Evolutionary conservation across 2,113 vertebrate species (phyloP), one percentile per base, ranked within the genome.

Genomic region (Calyptommatus sinebrachiatus): DNA sequence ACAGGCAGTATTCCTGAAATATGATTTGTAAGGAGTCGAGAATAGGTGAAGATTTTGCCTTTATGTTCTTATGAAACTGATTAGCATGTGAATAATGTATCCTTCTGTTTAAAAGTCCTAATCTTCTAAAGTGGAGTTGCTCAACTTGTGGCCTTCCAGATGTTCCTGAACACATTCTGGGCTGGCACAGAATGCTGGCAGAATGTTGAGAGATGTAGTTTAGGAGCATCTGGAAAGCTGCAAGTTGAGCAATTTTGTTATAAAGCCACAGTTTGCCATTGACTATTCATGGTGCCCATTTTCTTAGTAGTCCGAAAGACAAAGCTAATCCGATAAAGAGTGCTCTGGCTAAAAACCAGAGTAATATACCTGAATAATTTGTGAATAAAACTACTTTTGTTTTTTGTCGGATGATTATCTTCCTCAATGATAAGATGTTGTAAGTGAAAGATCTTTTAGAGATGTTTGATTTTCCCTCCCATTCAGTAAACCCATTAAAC

Each of bases 401-500:
- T 0, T 10, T n/a, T 24, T 57, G 29, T 21, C 24, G 21, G 29
- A 45, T 26, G 50, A 14, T 22, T 57, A 73, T 8, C 21, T 35
- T 71, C 3, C 6, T 2, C n/a, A 0, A 0, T 50, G 35, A 72
- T 53, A 22, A 45, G 46, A 35, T 0, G 31, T 4, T 50, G 12
- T 28, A 1, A 8, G 1, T 29, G 28, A 12, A 4, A 53, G 22
- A 8, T 2, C 5, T 53, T 50, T 71, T 24, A n/a, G 35, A 63
- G 57, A 53, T 61, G 41, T 57, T 79, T 7, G 35, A 35, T 14
- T 35, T 24, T 46, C 14, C 72, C 57, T 28, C 22, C 79, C 68
- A 73, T 63, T 61, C 41, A 7, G 81, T 1, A 9, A 22, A 71
- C 21, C n/a, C 63, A 78, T 24, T 83, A 79, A 91, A 85, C 85